Base-by-base conservation (phyloP, 1,140 invertebrate species). In the Heliconius hewitsoni region DNA sequence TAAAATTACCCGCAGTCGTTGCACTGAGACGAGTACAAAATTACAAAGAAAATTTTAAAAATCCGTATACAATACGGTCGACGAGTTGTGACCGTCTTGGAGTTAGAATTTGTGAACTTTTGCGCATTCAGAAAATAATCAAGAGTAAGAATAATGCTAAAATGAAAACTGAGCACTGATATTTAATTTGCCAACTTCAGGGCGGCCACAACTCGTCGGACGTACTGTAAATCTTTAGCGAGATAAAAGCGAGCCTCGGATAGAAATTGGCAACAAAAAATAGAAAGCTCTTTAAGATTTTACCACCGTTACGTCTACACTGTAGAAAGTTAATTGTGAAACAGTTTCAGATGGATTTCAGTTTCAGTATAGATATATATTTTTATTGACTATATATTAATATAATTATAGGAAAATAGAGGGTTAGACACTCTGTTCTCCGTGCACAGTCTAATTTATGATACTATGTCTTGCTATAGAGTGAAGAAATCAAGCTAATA, bases 281-380 rank as follows among this genome's bases (percentile, higher is more conserved):
- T 66, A 66, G 60, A 66, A 66, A 66, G 60, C 60, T 66, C 13
- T 57, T 57, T n/a, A 66, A 66, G 60, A 66, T 66, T 66, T 66
- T 66, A 66, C 60, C 60, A 66, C 60, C 60, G 60, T 66, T 66
- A 66, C 60, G 60, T 66, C 23, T 66, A 27, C 23, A 16, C n/a
- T 66, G 11, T 66, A 66, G 60, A 66, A 66, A 66, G 60, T 66
- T 27, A 66, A 66, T 66, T 27, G 60, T 66, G 27, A 30, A 66
- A 66, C 27, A 66, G 60, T 66, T 66, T 27, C 60, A 66, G 60
- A 13, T 66, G 60, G 23, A 27, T 66, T 66, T 66, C 60, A 66
- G 60, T 66, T 66, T 27, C 60, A 66, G 60, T 66, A 16, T 30
- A 66, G 11, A 5, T 66, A 66, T 66, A 27, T 66, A 66, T 30